Conservation (phyloP, 2,113 vertebrate species). For the Urocynchramus pylzowi region DNA sequence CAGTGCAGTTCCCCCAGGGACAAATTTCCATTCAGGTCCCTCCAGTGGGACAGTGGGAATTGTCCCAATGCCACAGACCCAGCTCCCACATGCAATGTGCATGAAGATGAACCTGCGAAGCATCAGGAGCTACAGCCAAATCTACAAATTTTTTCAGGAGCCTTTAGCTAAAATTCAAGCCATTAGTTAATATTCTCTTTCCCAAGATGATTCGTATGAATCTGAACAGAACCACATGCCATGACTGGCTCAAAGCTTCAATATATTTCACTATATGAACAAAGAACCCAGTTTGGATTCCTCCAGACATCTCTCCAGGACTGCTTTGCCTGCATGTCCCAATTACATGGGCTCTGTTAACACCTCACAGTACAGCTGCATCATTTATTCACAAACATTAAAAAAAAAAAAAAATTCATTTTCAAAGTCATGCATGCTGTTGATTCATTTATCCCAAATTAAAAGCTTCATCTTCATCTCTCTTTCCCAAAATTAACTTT, state of each 20-base stretch:
- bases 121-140: neutral
- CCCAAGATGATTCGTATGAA: neutral
- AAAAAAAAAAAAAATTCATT: neutral
- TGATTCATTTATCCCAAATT: conserved; percentile 15
- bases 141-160: neutral
- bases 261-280: neutral
- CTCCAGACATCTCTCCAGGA: neutral
- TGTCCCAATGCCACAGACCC: neutral
- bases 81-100: fast-evolving
- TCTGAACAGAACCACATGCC: neutral
- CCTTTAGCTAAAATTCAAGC: neutral
- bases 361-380: neutral
- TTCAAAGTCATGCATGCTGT: neutral
- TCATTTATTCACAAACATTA: neutral
- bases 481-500: conserved; percentile 1
- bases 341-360: neutral
- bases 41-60: neutral
- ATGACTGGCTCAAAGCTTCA: fast-evolving
- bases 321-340: neutral
- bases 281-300: neutral
- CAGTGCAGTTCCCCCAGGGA: fast-evolving
- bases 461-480: neutral
- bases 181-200: neutral
- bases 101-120: neutral
- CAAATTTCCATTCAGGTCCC: neutral